These are phyloP conservation scores for Chloebia gouldiae DNA, from an alignment of 2,113 vertebrate species.

Conservation along the genomic window DNA sequence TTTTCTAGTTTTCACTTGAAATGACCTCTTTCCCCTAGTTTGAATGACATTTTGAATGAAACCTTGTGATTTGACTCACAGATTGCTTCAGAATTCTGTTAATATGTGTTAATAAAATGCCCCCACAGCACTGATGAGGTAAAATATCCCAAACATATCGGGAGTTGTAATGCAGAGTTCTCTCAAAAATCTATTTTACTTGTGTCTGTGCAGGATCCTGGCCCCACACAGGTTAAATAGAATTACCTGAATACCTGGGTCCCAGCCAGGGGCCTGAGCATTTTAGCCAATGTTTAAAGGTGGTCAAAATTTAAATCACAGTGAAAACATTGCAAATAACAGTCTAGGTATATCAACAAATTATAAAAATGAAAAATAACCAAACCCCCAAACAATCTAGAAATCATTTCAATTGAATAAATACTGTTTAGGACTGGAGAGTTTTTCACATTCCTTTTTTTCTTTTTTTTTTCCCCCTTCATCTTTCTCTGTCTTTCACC, in stretches of 20 bases:
- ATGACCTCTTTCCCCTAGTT: neutral
- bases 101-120: neutral
- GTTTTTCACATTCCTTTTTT: neutral
- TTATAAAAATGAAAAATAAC: neutral
- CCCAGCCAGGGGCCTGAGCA: neutral
- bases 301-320: neutral
- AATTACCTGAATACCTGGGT: neutral
- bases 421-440: rapidly evolving
- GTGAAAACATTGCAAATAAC: neutral
- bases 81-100: neutral
- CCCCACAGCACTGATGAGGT: neutral
- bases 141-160: rapidly evolving
- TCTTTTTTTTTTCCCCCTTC: neutral
- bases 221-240: neutral
- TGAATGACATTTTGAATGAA: neutral
- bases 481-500: rapidly evolving
- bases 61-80: neutral
- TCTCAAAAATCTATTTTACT: neutral
- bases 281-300: neutral
- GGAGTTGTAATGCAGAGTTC: rapidly evolving
- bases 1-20: neutral
- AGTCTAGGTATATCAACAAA: neutral
- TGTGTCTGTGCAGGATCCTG: neutral
- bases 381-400: too few relatives aligned
- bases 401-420: neutral